A percentile compares a stretch with the other conserved stretches of the same genome.
phyloP scores from a whole-genome alignment of 2,888 invertebrate genomes.

The Seira sanloemensis region DNA sequence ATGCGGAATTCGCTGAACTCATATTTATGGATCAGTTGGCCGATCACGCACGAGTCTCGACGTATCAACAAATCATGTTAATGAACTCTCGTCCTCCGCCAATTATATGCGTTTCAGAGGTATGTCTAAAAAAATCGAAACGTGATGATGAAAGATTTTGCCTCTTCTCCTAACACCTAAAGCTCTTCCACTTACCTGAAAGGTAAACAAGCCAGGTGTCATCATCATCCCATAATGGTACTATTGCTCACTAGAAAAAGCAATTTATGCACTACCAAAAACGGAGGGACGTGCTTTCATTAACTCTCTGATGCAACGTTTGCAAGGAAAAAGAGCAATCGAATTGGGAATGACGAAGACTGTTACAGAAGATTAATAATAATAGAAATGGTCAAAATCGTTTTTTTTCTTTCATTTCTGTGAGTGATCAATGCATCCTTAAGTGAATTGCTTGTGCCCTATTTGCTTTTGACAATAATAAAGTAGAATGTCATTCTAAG shows the following conservation, averaged over 20 bases:
- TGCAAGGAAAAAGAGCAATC: neutral
- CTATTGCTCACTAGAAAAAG: constrained; percentile 1
- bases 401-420: too few species aligned
- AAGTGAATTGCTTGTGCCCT: too few species aligned
- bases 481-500: too few species aligned
- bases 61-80: neutral
- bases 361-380: too few species aligned
- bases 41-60: constrained; percentile 8
- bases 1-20: too few species aligned
- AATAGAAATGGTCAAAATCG: neutral
- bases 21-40: neutral
- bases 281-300: neutral
- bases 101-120: neutral
- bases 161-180: too few species aligned
- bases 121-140: neutral
- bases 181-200: too few species aligned
- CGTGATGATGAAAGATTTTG: neutral
- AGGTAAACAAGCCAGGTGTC: constrained; percentile 16
- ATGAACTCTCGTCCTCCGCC: neutral
- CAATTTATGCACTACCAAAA: constrained; percentile 7
- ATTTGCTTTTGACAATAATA: too few species aligned
- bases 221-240: neutral
- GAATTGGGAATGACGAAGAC: neutral
- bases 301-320: neutral
- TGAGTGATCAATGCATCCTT: too few species aligned